Evolutionary conservation across 2,797 vertebrate genomes (phyloP).

Genomic region (Protosalanx chinensis): DNA sequence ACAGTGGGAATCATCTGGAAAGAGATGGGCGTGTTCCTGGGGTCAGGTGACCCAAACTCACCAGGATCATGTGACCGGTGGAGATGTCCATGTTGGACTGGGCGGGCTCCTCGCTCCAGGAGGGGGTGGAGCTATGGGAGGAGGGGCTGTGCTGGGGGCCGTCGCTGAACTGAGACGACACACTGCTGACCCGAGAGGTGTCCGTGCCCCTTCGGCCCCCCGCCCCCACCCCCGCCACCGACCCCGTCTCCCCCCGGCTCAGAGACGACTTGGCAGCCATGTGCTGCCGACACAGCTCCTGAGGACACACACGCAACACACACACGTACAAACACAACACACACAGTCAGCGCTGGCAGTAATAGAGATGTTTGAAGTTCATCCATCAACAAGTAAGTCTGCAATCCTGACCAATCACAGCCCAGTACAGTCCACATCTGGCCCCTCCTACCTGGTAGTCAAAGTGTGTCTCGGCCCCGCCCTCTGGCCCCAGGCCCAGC

Average conservation of each 20-base stretch:
- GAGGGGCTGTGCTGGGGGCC: constrained; percentile 93
- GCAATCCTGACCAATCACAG: neutral
- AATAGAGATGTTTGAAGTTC: neutral
- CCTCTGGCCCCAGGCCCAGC: constrained; percentile 88
- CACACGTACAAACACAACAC: neutral
- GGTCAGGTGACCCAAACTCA: constrained; percentile 59
- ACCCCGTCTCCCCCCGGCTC: constrained; percentile 73
- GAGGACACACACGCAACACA: neutral
- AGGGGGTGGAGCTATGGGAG: constrained; percentile 95
- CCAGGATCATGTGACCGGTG: constrained; percentile 98
- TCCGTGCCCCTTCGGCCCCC: constrained; percentile 77
- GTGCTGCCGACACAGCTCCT: constrained; percentile 77
- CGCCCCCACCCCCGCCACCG: constrained; percentile 46
- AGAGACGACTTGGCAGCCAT: constrained; percentile 94
- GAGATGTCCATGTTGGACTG: constrained; percentile 99
- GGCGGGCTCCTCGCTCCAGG: constrained; percentile 96
- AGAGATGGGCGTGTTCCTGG: neutral
- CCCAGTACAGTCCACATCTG: neutral
- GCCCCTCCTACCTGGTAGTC: constrained; percentile 88
- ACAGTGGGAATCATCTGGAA: neutral
- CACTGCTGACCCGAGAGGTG: constrained; percentile 92
- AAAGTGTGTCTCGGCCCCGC: constrained; percentile 86
- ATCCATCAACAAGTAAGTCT: neutral
- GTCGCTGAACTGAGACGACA: constrained; percentile 96
- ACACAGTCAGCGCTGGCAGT: neutral